phyloP scores from a whole-genome alignment of 2,797 vertebrate genomes.

The Emydoidea blandingii region DNA sequence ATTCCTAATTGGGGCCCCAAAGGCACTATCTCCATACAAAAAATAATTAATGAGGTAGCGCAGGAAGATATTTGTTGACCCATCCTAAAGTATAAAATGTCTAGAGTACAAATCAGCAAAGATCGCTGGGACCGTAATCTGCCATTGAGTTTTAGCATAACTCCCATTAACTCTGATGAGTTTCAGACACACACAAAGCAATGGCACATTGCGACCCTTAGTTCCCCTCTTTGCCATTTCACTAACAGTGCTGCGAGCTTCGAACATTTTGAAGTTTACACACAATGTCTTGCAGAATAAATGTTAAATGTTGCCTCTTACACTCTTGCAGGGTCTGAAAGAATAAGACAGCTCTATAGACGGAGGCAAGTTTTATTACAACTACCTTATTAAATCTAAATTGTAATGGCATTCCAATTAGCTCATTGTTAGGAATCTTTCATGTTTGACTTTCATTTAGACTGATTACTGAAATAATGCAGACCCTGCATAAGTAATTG shows the following conservation, averaged over 20 bases:
- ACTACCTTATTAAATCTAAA: slow-evolving; percentile 79
- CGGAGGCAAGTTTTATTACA: slow-evolving; percentile 74
- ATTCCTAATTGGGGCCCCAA: slow-evolving; percentile 43
- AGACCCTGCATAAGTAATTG: slow-evolving; percentile 78
- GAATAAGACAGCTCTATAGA: slow-evolving; percentile 72
- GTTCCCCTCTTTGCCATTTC: slow-evolving; percentile 52
- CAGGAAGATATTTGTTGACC: slow-evolving; percentile 60
- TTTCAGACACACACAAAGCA: slow-evolving; percentile 35
- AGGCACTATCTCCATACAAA: slow-evolving; percentile 55
- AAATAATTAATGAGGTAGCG: slow-evolving; percentile 58
- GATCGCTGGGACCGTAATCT: slow-evolving; percentile 61
- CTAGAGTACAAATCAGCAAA: slow-evolving; percentile 58
- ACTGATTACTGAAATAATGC: slow-evolving; percentile 77
- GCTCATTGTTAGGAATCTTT: slow-evolving; percentile 78
- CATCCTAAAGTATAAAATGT: slow-evolving; percentile 49
- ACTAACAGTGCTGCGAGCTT: slow-evolving; percentile 29
- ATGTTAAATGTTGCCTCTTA: slow-evolving; percentile 69
- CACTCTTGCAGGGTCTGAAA: slow-evolving; percentile 60
- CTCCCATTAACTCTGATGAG: slow-evolving; percentile 64
- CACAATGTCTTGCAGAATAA: slow-evolving; percentile 42
- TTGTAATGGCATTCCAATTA: slow-evolving; percentile 79
- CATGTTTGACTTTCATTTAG: slow-evolving; percentile 80
- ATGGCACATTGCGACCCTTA: slow-evolving; percentile 52
- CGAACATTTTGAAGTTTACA: slow-evolving; percentile 71
- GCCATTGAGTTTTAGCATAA: slow-evolving; percentile 59